Percentiles rank a stretch among this genome's conserved stretches.
phyloP scores from a whole-genome alignment of 2,888 invertebrate genomes.

The Cephus runcator region DNA sequence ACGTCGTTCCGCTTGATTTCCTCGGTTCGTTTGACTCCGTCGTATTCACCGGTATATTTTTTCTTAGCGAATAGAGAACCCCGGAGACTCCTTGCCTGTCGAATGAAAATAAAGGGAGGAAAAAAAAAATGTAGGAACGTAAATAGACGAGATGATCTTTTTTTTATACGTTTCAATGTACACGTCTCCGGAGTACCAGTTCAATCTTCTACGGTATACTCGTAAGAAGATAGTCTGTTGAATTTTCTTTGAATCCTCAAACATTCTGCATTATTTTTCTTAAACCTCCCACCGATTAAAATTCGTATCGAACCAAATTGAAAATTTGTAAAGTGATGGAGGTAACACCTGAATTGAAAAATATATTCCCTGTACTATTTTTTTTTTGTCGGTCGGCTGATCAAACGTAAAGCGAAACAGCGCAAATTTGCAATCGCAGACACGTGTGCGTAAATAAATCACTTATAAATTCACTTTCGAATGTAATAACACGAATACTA shows the following conservation, averaged over 20 bases:
- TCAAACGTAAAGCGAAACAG: no score
- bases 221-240: neutral
- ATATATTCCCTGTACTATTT: no score
- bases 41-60: neutral
- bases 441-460: no score
- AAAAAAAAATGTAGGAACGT: neutral
- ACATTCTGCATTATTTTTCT: neutral
- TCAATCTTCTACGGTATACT: neutral
- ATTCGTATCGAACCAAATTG: neutral
- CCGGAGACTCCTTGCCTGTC: no score
- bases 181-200: neutral
- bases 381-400: no score
- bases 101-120: neutral
- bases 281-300: neutral
- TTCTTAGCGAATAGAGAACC: neutral
- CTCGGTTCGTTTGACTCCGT: neutral
- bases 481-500: no score
- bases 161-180: neutral
- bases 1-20: neutral
- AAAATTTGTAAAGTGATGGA: no score
- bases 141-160: neutral
- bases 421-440: no score
- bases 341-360: no score
- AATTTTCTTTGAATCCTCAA: neutral
- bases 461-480: no score